Evolutionary conservation across 2,888 invertebrate species (phyloP), one percentile per base, ranked within the genome.

Genomic region (Drosophila gaucha): DNA sequence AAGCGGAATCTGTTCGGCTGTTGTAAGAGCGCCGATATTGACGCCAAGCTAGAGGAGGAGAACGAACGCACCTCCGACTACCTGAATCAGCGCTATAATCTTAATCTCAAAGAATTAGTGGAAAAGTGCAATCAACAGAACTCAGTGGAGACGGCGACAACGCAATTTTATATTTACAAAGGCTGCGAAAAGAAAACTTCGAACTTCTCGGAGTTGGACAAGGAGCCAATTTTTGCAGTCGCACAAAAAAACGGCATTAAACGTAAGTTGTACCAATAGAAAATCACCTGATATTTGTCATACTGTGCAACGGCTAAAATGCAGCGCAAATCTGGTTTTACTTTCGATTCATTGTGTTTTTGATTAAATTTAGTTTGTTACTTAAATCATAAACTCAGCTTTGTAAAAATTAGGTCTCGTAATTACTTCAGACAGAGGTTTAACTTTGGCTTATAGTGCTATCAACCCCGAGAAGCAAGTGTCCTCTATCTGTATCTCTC

Each of bases 1-100:
- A 14, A 14, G 3, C 41, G 70, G 10, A 76, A 73, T 67, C 59
- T 77, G 2, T 77, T 73, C 9, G 65, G 36, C 10, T 30, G 20
- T 2, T 14, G 5, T 3, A n/a, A 47, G 3, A 28, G 10, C 0
- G 51, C 41, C 6, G 46, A 56, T 2, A 55, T 65, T 9, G 62
- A 70, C 10, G 36, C 20, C 6, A n/a, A 35, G 28, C 3, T 62
- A 0, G 2, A 1, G 3, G 18, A 43, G 22, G 38, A 57, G 26
- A 30, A 69, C 4, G 1, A 43, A n/a, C 6, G 1, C 1, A 18
- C 18, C 0, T 2, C 2, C 2, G 6, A 44, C 0, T 2, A 65
- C 16, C 0, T 75, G 2, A 20, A 18, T 2, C 0, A 22, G 0
- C 62, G 59, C 6, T 75, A 38, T 3, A 60, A 60, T n/a, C 2